Base-by-base conservation (phyloP, 2,797 vertebrate species). In the Champsocephalus esox region DNA sequence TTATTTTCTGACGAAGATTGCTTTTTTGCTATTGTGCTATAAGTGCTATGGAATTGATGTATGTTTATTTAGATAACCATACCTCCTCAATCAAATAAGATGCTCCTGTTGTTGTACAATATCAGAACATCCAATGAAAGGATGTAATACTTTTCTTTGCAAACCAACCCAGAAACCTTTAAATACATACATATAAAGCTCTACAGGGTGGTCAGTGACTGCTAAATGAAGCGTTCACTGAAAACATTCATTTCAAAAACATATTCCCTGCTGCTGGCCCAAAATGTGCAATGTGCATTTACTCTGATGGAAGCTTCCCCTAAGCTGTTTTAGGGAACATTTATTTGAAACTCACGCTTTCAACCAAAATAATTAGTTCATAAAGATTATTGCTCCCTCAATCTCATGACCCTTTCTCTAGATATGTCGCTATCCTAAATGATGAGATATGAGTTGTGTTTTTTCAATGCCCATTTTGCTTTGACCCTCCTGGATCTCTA, bases 1-100 rank as follows among this genome's bases (percentile, higher is more conserved):
- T 59, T 0, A 16, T 64, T 86, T 73, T 70, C 24, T 66, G 21
- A 73, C 41, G 46, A 52, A 66, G 56, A 49, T 32, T 4, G 17
- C 1, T 73, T 74, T 68, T 73, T 24, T 69, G 0, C 5, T 49
- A 0, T 57, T 64, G 21, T 24, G 24, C 24, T 24, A 24, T 24
- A 28, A 59, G 10, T 28, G 17, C 43, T 70, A 73, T 61, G 1
- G 3, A 54, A 73, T 65, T 38, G 34, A 1, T 9, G 8, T 38
- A 38, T 38, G 7, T 28, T 54, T 6, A 5, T 12, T 13, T 28
- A 24, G 9, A 21, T 21, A 69, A 6, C 0, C 11, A 41, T n/a
- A 62, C 3, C 16, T 17, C 6, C 1, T n/a, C 14, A 41, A 17
- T 65, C n/a, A 48, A n/a, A 54, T 28, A 45, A 14, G 1, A 19